Conservation (phyloP, 2,797 vertebrate genomes). For the Fratercula arctica region DNA sequence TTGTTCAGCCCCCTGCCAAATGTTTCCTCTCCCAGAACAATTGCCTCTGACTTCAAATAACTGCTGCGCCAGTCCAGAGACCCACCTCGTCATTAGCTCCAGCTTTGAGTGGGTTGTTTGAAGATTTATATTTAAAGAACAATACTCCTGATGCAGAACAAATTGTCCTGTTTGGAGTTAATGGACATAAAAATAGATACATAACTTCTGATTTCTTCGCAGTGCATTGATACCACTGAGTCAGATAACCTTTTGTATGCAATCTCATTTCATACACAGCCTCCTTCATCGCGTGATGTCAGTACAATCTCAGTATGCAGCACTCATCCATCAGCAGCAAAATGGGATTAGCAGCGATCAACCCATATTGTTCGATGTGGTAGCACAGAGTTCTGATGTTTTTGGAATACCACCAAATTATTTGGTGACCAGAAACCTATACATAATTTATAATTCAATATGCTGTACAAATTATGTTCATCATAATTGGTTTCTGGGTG, state of each 20-base stretch:
- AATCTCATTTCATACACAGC: conserved; percentile 1
- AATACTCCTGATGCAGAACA: not conserved
- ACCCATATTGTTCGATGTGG: not conserved
- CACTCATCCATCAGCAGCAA: conserved; percentile 24
- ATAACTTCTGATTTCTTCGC: not conserved
- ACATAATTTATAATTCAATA: not conserved
- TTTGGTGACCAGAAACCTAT: not conserved
- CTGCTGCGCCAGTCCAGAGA: not conserved
- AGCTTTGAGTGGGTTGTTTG: conserved; percentile 5
- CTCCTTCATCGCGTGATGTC: conserved; percentile 25
- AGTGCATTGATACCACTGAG: not conserved
- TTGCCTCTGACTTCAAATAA: not conserved
- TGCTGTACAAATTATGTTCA: not conserved
- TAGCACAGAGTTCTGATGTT: not conserved
- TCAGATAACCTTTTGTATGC: conserved; percentile 27
- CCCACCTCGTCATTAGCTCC: not conserved
- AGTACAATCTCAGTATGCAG: conserved; percentile 27
- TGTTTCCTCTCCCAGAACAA: not conserved
- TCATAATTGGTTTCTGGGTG: not conserved
- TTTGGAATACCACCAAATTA: not conserved
- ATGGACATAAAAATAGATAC: not conserved
- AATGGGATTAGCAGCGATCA: conserved; percentile 63
- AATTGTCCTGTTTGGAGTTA: not conserved
- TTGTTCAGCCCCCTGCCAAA: not conserved
- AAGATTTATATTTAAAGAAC: not conserved